A percentile compares a stretch with the other conserved stretches of the same genome.
phyloP scores from a whole-genome alignment of 2,888 invertebrate genomes.

The Entomobrya proxima region DNA sequence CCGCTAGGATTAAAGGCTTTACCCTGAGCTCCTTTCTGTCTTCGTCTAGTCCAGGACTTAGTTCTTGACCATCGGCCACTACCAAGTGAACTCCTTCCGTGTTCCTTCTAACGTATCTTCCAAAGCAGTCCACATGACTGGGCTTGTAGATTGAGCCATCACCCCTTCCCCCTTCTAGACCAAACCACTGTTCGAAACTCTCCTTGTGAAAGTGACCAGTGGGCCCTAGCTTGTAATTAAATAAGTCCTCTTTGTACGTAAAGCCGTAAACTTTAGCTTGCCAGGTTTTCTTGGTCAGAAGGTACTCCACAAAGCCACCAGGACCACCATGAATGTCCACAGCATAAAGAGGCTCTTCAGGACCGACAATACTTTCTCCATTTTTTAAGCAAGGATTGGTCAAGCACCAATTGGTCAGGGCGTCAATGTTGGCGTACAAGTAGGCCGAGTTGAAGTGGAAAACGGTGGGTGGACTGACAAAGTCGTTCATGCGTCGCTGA shows the following conservation, averaged over 20 bases:
- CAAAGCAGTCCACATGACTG: conserved; percentile 87
- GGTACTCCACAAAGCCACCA: conserved; percentile 95
- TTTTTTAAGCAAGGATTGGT: conserved; percentile 83
- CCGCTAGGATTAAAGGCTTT: conserved; percentile 95
- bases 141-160: conserved; percentile 94
- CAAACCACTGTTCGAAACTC: conserved; percentile 86
- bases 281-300: conserved; percentile 83
- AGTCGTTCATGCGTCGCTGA: conserved; percentile 51
- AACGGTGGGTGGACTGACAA: conserved; percentile 76
- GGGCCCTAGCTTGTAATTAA: conserved; percentile 85
- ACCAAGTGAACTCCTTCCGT: conserved; percentile 96
- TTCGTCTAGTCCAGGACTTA: conserved; percentile 81
- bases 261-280: conserved; percentile 96
- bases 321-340: conserved; percentile 98
- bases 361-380: conserved; percentile 77
- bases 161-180: conserved; percentile 80
- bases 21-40: conserved; percentile 97
- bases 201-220: conserved; percentile 84
- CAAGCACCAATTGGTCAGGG: conserved; percentile 92
- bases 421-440: conserved; percentile 99
- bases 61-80: conserved; percentile 90
- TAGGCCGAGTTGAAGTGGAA: conserved; percentile 91
- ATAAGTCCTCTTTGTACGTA: conserved; percentile 90
- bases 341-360: conserved; percentile 85
- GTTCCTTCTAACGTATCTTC: conserved; percentile 85